These are phyloP conservation scores for Vireo altiloquus DNA, from an alignment of 2,113 vertebrate species.

Conservation along the genomic window DNA sequence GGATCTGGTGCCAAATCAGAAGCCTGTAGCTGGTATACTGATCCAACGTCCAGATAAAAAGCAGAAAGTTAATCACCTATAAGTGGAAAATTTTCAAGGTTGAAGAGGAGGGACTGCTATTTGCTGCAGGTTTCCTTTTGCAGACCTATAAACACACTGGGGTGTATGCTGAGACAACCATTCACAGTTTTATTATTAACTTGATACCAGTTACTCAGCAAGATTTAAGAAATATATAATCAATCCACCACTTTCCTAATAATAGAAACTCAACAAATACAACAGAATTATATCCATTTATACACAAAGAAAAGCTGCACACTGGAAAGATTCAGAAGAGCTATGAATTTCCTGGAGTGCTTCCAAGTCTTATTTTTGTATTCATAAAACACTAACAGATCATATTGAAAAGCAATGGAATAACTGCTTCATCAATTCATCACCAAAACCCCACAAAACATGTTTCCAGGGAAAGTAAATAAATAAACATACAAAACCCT, in stretches of 20 bases:
- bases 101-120: not conserved
- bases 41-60: not conserved
- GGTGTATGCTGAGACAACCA: not conserved
- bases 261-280: not conserved
- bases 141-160: not conserved
- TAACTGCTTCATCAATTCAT: not conserved
- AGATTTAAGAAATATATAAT: not conserved
- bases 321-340: not conserved
- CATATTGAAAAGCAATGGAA: not conserved
- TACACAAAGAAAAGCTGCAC: not conserved
- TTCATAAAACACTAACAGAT: not conserved
- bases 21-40: not conserved
- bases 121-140: not conserved
- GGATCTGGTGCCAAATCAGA: not conserved
- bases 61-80: not conserved
- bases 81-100: slow-evolving; percentile 38
- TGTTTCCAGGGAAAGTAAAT: not conserved
- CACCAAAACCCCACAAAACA: not conserved
- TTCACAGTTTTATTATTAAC: not conserved
- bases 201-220: not conserved
- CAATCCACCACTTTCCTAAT: not conserved
- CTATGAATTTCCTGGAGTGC: not conserved
- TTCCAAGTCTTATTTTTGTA: not conserved
- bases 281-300: not conserved
- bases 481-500: not conserved